Conservation (phyloP, 2,113 vertebrate species). For the Serinus canaria region DNA sequence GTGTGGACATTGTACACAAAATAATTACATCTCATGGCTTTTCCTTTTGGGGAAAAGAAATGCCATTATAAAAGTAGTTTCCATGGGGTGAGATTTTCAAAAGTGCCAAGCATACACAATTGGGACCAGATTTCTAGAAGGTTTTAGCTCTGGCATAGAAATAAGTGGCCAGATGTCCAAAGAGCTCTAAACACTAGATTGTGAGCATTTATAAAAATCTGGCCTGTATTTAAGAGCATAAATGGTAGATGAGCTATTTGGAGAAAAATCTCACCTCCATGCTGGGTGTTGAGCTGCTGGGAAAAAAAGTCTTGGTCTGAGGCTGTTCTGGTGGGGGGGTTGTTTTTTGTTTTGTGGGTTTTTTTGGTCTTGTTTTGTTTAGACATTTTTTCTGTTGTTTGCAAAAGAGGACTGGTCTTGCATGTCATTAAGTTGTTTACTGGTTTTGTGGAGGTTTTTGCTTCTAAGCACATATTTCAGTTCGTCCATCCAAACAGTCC, state of each 20-base stretch:
- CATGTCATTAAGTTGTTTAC: background rate
- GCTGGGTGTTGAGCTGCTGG: background rate
- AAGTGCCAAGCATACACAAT: background rate
- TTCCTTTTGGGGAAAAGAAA: background rate
- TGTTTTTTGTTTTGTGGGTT: background rate
- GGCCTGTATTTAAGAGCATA: constrained; percentile 26
- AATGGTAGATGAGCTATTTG: constrained; percentile 5
- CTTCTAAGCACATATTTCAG: background rate
- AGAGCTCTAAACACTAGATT: constrained; percentile 14
- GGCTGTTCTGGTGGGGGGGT: background rate
- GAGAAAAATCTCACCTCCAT: constrained; percentile 35
- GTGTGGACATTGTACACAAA: constrained; percentile 11
- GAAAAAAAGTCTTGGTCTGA: background rate
- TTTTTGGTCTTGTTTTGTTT: background rate
- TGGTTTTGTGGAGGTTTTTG: background rate
- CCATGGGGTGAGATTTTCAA: constrained; percentile 4
- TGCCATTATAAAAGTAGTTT: constrained; percentile 5
- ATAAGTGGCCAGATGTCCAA: constrained; percentile 55
- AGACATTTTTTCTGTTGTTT: background rate
- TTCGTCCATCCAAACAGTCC: background rate
- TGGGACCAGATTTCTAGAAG: constrained; percentile 52
- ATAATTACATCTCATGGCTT: constrained; percentile 10
- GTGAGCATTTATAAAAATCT: constrained; percentile 48
- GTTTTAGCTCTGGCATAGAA: constrained; percentile 34
- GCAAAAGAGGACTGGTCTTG: constrained; percentile 1